phyloP scores from a whole-genome alignment of 2,797 vertebrate species.

The Emys orbicularis region DNA sequence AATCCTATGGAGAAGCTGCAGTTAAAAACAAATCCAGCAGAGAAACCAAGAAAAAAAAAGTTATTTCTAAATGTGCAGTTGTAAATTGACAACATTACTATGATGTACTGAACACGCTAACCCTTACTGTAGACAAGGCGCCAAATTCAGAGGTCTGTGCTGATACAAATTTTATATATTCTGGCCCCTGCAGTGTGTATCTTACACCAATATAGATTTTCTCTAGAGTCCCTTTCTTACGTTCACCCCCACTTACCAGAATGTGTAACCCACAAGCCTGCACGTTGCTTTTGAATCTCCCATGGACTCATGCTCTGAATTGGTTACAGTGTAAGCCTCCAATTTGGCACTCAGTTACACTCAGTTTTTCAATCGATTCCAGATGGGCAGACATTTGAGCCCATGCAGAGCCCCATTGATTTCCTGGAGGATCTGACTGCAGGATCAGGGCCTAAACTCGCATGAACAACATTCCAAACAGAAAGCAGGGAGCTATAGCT shows the following conservation, averaged over 20 bases:
- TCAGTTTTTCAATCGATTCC: constrained; percentile 15
- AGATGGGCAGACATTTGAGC: constrained; percentile 55
- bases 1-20: accelerated
- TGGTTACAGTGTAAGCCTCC: background rate
- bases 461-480: constrained; percentile 1
- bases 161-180: accelerated
- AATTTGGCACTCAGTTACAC: background rate
- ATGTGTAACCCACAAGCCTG: background rate
- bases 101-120: accelerated
- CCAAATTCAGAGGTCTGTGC: accelerated
- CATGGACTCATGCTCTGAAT: background rate
- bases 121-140: accelerated
- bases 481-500: constrained; percentile 21
- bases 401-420: constrained; percentile 60
- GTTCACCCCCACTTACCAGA: background rate
- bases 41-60: background rate
- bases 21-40: background rate
- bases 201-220: background rate
- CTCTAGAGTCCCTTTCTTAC: background rate
- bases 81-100: accelerated
- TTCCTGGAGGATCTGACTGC: constrained; percentile 39
- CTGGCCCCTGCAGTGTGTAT: background rate
- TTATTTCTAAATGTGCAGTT: accelerated
- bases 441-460: background rate
- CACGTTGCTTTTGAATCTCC: background rate